Conservation (phyloP, 1,140 invertebrate genomes). For the Cephus cinctus region DNA sequence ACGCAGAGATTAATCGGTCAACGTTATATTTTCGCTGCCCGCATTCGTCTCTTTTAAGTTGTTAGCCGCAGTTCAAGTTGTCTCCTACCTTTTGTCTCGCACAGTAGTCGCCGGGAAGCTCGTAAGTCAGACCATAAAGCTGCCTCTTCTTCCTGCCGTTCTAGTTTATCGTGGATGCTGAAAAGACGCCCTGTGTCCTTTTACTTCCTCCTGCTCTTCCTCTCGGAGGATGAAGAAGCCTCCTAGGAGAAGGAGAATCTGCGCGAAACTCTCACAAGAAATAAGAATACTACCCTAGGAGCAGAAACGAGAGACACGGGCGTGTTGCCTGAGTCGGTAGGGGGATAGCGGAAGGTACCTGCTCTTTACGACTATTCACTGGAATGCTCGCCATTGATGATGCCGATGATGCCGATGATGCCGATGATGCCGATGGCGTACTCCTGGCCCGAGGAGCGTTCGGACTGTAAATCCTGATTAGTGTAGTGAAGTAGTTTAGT, state of each 20-base stretch:
- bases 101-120: constrained; percentile 33
- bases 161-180: constrained; percentile 28
- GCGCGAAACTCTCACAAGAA: constrained; percentile 3
- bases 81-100: constrained; percentile 24
- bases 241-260: constrained; percentile 19
- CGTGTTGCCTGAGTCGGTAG: not conserved
- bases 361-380: too few relatives aligned
- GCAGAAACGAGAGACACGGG: not conserved
- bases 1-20: too few relatives aligned
- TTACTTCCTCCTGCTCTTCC: too few relatives aligned
- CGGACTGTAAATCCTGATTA: constrained; percentile 32
- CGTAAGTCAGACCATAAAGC: constrained; percentile 32
- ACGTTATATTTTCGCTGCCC: too few relatives aligned
- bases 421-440: too few relatives aligned
- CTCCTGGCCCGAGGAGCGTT: constrained; percentile 3
- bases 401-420: too few relatives aligned
- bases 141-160: constrained; percentile 29
- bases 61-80: constrained; percentile 25
- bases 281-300: not conserved
- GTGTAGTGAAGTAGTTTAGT: constrained; percentile 30
- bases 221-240: too few relatives aligned
- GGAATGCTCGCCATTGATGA: too few relatives aligned
- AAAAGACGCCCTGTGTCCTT: too few relatives aligned
- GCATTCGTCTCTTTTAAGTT: too few relatives aligned
- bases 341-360: too few relatives aligned